These are phyloP conservation scores for Gyrodactylus bullatarudis DNA, from an alignment of 1,140 invertebrate genomes.

Conservation along the genomic window DNA sequence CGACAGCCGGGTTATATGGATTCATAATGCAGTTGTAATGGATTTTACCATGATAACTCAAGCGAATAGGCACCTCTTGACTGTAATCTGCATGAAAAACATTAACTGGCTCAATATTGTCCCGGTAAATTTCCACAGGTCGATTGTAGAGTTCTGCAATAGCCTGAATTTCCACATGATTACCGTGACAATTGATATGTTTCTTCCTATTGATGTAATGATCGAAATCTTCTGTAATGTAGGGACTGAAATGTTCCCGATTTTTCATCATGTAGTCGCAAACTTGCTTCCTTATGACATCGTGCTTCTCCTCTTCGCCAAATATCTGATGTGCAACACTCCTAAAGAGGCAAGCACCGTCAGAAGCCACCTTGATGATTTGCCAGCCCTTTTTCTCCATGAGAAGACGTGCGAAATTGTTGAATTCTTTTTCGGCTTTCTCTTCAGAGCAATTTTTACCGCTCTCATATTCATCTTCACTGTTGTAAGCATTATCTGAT, in stretches of 20 bases:
- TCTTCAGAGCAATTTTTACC: background rate
- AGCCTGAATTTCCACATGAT: constrained; percentile 70
- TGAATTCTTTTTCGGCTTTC: background rate
- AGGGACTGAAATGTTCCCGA: constrained; percentile 57
- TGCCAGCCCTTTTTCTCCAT: constrained; percentile 2
- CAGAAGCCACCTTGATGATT: background rate
- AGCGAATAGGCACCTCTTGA: constrained; percentile 39
- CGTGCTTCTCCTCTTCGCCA: constrained; percentile 6
- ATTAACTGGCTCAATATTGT: constrained; percentile 41
- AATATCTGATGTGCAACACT: constrained; percentile 5
- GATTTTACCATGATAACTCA: constrained; percentile 53
- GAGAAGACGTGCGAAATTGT: background rate
- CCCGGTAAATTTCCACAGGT: constrained; percentile 64
- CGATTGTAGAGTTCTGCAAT: constrained; percentile 65
- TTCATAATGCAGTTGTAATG: constrained; percentile 69
- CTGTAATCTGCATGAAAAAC: constrained; percentile 43
- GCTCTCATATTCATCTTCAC: background rate
- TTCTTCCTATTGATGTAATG: constrained; percentile 37
- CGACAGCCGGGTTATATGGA: constrained; percentile 41
- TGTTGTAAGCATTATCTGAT: background rate
- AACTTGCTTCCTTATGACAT: background rate
- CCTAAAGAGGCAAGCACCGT: constrained; percentile 7
- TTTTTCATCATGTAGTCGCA: constrained; percentile 26
- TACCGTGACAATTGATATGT: constrained; percentile 42
- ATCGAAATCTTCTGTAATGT: constrained; percentile 60